Conservation (phyloP, 2,797 vertebrate genomes). For the Betta splendens region DNA sequence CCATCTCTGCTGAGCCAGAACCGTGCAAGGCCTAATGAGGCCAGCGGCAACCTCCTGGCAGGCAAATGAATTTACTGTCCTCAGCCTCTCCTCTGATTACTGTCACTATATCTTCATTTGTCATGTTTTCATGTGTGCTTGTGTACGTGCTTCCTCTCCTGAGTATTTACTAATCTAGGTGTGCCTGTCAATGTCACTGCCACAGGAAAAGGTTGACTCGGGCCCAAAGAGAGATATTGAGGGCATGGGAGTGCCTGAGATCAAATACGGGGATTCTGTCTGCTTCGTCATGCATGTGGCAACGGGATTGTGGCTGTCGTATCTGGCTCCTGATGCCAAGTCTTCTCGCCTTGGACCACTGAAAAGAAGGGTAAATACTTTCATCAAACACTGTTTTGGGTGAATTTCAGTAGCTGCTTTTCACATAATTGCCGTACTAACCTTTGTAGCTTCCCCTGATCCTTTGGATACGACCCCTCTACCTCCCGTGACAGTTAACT, state of each 20-base stretch:
- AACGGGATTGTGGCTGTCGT: constrained; percentile 94
- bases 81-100: constrained; percentile 35
- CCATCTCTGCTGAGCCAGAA: constrained; percentile 53
- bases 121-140: constrained; percentile 11
- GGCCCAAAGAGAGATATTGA: constrained; percentile 93
- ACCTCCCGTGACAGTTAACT: too few species aligned
- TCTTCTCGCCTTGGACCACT: constrained; percentile 92
- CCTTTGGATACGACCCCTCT: too few species aligned
- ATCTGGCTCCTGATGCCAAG: constrained; percentile 95
- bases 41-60: constrained; percentile 31
- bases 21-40: constrained; percentile 58
- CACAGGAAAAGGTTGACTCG: constrained; percentile 91
- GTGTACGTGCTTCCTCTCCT: neutral
- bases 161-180: constrained; percentile 15
- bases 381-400: too few species aligned
- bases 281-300: constrained; percentile 94
- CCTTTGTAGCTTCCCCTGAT: too few species aligned
- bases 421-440: too few species aligned
- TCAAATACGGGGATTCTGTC: constrained; percentile 96
- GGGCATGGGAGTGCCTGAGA: constrained; percentile 95
- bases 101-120: constrained; percentile 42
- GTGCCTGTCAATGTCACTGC: constrained; percentile 30
- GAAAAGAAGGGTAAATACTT: constrained; percentile 92
- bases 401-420: too few species aligned
- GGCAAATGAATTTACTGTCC: constrained; percentile 32